phyloP scores from a whole-genome alignment of 92 coral and sea anemone genomes.

The Phenganax marumi region DNA sequence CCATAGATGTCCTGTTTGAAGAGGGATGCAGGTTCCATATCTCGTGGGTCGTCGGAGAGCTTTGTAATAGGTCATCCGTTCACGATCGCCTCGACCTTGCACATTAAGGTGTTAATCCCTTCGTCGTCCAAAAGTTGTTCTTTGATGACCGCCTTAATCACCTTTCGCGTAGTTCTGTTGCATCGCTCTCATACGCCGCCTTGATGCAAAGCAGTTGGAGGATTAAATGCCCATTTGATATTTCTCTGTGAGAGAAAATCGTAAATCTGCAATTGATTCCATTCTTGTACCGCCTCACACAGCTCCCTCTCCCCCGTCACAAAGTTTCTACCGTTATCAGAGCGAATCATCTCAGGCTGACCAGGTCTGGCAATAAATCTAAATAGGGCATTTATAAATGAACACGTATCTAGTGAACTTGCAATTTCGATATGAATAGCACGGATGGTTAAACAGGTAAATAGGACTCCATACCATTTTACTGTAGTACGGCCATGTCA shows the following conservation, averaged over 20 bases:
- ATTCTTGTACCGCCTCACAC: too few species aligned
- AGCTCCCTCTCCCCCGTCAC: too few species aligned
- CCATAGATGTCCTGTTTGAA: neutral
- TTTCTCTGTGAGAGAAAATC: too few species aligned
- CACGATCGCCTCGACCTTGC: too few species aligned
- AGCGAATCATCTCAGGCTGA: neutral
- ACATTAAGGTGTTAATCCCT: too few species aligned
- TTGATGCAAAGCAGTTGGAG: too few species aligned
- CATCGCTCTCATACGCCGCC: neutral
- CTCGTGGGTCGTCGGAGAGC: neutral
- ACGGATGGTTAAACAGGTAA: constrained; percentile 29
- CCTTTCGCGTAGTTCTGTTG: neutral
- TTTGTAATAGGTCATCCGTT: neutral
- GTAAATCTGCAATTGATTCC: too few species aligned
- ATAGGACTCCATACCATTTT: constrained; percentile 14
- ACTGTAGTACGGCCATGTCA: constrained; percentile 17
- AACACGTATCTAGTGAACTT: neutral
- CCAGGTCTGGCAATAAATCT: constrained; percentile 11
- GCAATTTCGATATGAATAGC: neutral
- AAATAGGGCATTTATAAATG: neutral
- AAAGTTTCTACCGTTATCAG: neutral
- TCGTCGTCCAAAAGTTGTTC: neutral
- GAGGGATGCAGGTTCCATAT: neutral
- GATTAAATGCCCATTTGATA: too few species aligned
- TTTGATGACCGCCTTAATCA: neutral